Conservation (phyloP, 2,888 invertebrate species). For the Ethmia dodecea region DNA sequence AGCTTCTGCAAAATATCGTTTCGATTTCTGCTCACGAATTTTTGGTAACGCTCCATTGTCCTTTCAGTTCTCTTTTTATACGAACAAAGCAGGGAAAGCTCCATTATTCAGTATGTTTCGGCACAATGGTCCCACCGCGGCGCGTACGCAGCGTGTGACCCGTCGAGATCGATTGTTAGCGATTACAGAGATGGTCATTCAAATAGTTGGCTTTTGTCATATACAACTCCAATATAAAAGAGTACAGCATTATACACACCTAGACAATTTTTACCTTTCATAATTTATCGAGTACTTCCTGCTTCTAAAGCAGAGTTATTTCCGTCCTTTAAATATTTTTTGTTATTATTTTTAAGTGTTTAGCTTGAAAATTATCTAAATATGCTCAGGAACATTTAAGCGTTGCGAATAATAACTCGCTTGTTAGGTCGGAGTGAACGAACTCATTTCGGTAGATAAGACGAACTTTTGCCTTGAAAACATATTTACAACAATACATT, state of each 20-base stretch:
- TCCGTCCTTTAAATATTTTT: conserved; percentile 27
- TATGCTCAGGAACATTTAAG: too few species aligned
- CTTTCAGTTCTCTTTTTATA: conserved; percentile 59
- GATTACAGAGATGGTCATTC: conserved; percentile 58
- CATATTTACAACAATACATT: too few species aligned
- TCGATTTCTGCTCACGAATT: conserved; percentile 38
- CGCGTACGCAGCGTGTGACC: conserved; percentile 72
- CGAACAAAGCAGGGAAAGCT: conserved; percentile 60
- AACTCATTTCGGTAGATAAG: too few species aligned
- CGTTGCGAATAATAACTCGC: too few species aligned
- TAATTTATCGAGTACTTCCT: conserved; percentile 59
- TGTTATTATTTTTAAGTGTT: neutral
- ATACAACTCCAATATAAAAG: conserved; percentile 53
- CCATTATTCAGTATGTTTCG: conserved; percentile 62
- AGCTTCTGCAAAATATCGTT: neutral
- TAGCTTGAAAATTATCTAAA: too few species aligned
- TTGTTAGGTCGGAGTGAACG: too few species aligned
- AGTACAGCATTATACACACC: conserved; percentile 38
- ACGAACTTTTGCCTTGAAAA: too few species aligned
- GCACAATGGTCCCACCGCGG: conserved; percentile 57
- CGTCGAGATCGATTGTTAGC: conserved; percentile 62
- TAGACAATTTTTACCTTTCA: conserved; percentile 47
- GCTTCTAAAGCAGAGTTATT: conserved; percentile 37
- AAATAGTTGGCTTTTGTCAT: conserved; percentile 56
- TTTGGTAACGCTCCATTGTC: conserved; percentile 51